Base-by-base conservation (phyloP, 2,888 invertebrate species). In the Tryphoninae sp. region DNA sequence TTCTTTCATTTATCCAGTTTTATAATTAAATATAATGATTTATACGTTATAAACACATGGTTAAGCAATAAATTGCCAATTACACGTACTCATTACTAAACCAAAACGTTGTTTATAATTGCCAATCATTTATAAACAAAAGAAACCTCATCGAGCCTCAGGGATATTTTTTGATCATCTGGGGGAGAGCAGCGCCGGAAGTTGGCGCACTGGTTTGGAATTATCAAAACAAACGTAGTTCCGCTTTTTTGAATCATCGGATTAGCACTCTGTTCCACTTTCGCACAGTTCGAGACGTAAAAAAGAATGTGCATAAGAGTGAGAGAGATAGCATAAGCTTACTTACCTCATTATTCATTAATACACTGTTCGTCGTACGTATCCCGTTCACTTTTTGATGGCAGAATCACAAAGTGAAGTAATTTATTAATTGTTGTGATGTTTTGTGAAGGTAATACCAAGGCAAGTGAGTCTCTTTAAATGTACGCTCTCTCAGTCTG, bases 391-490 rank as follows among this genome's bases (percentile, higher is more conserved):
- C 78, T 85, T 84, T 84, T 85, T 86, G 83, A 87, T 85, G 89
- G 87, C 87, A 88, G 87, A 87, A 88, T 88, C 88, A 86, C 86
- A 87, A 84, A 88, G 89, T 88, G 86, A 89, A 89, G 89, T 88
- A 86, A 88, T 85, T 88, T 84, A 87, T 88, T 90, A 89, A 88
- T 89, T 86, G 88, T 90, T 91, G 91, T 91, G 89, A 92, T 91
- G 91, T 90, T 91, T 91, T 90, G 89, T 88, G 86, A 88, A 86
- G 87, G 90, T 86, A 89, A 89, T 89, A 88, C 87, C 91, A 89
- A 92, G 91, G 91, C 91, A 86, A 88, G 89, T 87, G 81, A 82
- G 71, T 83, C 77, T 19, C 26, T 7, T 51, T 13, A 9, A 53
- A 61, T 26, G 62, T 59, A 76, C 62, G 61, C 42, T 53, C 69